A percentile compares a stretch with the other conserved stretches of the same genome.
These are phyloP conservation scores for Ophioninae sp. DNA, from an alignment of 2,888 invertebrate genomes.

Conservation along the genomic window DNA sequence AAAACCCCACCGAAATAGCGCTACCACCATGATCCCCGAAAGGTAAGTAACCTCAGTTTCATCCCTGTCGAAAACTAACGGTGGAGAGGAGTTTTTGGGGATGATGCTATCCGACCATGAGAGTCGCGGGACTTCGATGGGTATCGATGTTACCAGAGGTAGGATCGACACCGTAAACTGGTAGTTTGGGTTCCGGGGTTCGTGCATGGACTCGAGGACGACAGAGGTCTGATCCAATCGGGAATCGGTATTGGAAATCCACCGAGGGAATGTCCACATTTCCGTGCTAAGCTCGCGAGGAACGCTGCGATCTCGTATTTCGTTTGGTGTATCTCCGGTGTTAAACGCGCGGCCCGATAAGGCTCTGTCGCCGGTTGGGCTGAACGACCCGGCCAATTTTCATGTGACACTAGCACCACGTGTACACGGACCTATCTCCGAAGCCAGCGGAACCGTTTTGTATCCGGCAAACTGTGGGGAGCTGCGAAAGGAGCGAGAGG, in stretches of 20 bases:
- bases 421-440: constrained; percentile 22
- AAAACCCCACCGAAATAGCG: too few relatives aligned
- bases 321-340: constrained; percentile 33
- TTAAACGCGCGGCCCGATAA: constrained; percentile 44
- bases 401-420: constrained; percentile 34
- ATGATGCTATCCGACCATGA: too few relatives aligned
- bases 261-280: neutral
- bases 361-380: constrained; percentile 39
- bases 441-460: constrained; percentile 49
- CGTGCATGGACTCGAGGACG: too few relatives aligned
- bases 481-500: constrained; percentile 7
- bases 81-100: too few relatives aligned
- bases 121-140: too few relatives aligned
- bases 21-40: too few relatives aligned
- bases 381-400: constrained; percentile 62
- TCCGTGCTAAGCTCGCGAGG: constrained; percentile 6
- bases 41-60: too few relatives aligned
- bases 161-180: too few relatives aligned
- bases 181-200: too few relatives aligned
- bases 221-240: too few relatives aligned
- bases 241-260: constrained; percentile 2
- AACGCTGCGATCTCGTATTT: constrained; percentile 22
- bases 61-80: too few relatives aligned
- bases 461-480: constrained; percentile 48
- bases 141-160: too few relatives aligned